Percentiles rank a stretch among this genome's conserved stretches.
These are phyloP conservation scores for Conistra vaccinii DNA, from an alignment of 2,888 invertebrate genomes.

Conservation along the genomic window DNA sequence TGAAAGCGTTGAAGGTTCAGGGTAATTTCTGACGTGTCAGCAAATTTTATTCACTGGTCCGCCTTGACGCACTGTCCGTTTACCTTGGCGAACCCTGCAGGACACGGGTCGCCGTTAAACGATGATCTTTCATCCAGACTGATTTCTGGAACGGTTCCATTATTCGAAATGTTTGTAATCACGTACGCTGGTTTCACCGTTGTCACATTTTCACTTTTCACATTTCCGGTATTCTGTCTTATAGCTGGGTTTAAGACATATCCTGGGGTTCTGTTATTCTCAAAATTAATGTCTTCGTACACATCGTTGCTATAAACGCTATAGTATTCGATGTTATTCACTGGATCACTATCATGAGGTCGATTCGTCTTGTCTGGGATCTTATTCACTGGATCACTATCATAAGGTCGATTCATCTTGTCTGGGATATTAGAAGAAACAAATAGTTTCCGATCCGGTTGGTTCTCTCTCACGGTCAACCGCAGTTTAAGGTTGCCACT, in stretches of 20 bases:
- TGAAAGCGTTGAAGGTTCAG: neutral
- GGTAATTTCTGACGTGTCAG: neutral
- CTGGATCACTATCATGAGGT: slow-evolving; percentile 54
- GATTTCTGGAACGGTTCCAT: slow-evolving; percentile 62
- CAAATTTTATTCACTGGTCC: slow-evolving; percentile 57
- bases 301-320: slow-evolving; percentile 29
- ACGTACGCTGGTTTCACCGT: slow-evolving; percentile 36
- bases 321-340: slow-evolving; percentile 28
- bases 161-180: slow-evolving; percentile 40
- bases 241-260: slow-evolving; percentile 19
- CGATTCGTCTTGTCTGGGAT: slow-evolving; percentile 46
- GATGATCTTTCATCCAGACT: slow-evolving; percentile 75
- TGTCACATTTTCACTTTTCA: slow-evolving; percentile 56
- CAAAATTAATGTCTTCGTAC: slow-evolving; percentile 28
- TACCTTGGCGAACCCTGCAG: slow-evolving; percentile 75
- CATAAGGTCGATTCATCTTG: slow-evolving; percentile 53
- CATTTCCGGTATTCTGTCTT: slow-evolving; percentile 17
- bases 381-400: slow-evolving; percentile 50
- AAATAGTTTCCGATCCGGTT: slow-evolving; percentile 63
- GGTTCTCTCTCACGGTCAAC: slow-evolving; percentile 58
- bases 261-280: slow-evolving; percentile 23
- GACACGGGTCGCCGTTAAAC: slow-evolving; percentile 79
- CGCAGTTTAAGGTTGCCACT: slow-evolving; percentile 55
- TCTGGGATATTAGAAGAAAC: slow-evolving; percentile 52
- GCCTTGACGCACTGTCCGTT: slow-evolving; percentile 76